Evolutionary conservation across 1,140 invertebrate genomes (phyloP), one percentile per base, ranked within the genome.

Genomic region (Lanistes nyassanus): DNA sequence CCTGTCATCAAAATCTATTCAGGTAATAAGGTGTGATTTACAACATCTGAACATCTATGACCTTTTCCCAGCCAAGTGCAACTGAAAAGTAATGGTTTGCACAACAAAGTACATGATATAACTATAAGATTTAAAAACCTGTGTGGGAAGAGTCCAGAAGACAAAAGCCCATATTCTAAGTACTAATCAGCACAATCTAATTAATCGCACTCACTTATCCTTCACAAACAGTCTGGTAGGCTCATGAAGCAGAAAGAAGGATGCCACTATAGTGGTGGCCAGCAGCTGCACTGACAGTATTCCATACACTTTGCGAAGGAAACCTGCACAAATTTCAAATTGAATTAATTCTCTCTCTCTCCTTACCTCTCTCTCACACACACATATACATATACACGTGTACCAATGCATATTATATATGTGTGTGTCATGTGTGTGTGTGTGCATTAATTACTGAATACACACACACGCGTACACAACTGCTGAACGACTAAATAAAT

Each of bases 271-370:
- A 3, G 93, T 91, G 16, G 94, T 95, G 9, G 94, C 88, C 37
- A 94, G 86, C 37, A 96, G 90, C 86, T 96, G 95, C 29, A 93
- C 89, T 34, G 92, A 92, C 23, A 96, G 88, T 29, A 96, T 91
- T 3, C 94, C 93, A 89, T 95, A 96, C 6, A 96, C 95, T 87
- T 96, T 96, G n/a, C 94, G 91, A 64, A 96, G 90, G 84, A 96
- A 96, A 3, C 90, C 91, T 90, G 81, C 9, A 85, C 80, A 80
- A 53, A 82, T 70, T 74, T 60, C 5, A 11, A 47, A 47, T 47
- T 53, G 51, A 53, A 53, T n/a, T n/a, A n/a, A n/a, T n/a, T n/a
- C n/a, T n/a, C n/a, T n/a, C n/a, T n/a, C n/a, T n/a, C n/a, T n/a
- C n/a, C n/a, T n/a, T n/a, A n/a, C n/a, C n/a, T n/a, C n/a, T n/a